Conservation (phyloP, 2,113 vertebrate genomes). For the Tenrec ecaudatus region DNA sequence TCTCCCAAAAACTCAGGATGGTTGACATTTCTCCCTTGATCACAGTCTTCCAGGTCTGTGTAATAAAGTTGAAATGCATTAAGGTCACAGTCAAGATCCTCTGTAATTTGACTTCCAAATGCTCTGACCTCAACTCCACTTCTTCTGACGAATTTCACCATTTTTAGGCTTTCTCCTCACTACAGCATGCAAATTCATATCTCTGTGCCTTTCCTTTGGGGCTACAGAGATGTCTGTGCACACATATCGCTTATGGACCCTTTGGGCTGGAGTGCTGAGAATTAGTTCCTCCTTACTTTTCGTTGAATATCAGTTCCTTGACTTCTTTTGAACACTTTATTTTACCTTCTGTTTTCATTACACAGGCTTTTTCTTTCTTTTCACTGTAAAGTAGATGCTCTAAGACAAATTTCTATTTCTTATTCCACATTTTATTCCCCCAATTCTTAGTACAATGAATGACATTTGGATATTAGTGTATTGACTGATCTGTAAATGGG, state of each 20-base stretch:
- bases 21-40: neutral
- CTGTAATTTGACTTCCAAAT: too few species aligned
- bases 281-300: neutral
- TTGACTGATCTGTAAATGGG: neutral
- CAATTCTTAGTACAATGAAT: too few species aligned
- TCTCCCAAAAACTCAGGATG: neutral
- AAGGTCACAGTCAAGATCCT: too few species aligned
- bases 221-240: neutral
- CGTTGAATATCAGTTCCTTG: neutral
- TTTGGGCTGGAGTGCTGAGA: neutral
- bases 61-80: too few species aligned
- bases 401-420: neutral
- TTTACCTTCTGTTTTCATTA: too few species aligned
- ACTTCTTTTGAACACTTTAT: neutral
- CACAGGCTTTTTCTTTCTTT: neutral
- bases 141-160: accelerated
- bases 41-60: neutral
- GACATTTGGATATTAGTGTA: neutral
- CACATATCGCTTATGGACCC: neutral
- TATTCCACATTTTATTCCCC: neutral
- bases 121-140: too few species aligned
- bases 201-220: too few species aligned
- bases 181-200: accelerated
- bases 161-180: neutral
- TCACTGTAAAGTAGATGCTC: neutral